Conservation (phyloP, 2,113 vertebrate species). For the Nesospiza acunhae region DNA sequence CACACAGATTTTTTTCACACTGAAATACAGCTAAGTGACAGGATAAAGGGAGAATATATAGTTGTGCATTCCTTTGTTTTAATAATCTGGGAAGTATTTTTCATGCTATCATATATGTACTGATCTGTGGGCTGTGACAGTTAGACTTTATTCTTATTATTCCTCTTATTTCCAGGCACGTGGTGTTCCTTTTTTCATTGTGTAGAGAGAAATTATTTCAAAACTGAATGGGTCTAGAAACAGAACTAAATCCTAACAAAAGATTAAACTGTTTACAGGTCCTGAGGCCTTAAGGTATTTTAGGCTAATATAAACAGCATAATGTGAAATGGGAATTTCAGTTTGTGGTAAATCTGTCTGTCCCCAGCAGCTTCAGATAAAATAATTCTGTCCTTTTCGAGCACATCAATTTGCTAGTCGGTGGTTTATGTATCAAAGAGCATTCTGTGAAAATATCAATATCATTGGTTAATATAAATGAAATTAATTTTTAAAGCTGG, state of each 20-base stretch:
- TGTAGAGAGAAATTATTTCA: slow-evolving; percentile 29
- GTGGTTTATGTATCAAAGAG: slow-evolving; percentile 84
- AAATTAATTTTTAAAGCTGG: slow-evolving; percentile 91
- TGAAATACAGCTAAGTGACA: neutral
- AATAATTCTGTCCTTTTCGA: slow-evolving; percentile 77
- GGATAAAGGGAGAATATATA: neutral
- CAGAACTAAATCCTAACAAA: slow-evolving; percentile 40
- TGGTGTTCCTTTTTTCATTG: neutral
- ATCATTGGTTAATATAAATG: slow-evolving; percentile 90
- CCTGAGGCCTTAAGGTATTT: slow-evolving; percentile 67
- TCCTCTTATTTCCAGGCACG: neutral
- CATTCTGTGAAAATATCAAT: slow-evolving; percentile 86
- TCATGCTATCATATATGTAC: neutral
- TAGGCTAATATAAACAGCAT: slow-evolving; percentile 74
- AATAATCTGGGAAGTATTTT: neutral
- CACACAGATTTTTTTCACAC: neutral
- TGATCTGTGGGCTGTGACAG: neutral
- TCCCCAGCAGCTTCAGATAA: slow-evolving; percentile 75
- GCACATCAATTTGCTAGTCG: slow-evolving; percentile 78
- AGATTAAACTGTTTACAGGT: slow-evolving; percentile 73
- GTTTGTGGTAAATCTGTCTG: slow-evolving; percentile 80
- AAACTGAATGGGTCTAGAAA: slow-evolving; percentile 41
- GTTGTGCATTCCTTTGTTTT: neutral
- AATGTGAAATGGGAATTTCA: slow-evolving; percentile 75
- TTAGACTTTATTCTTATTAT: neutral